Percentiles rank a stretch among this genome's conserved stretches.
These are phyloP conservation scores for Mesorhabditis belari DNA, from an alignment of 2,888 invertebrate genomes.

Conservation along the genomic window DNA sequence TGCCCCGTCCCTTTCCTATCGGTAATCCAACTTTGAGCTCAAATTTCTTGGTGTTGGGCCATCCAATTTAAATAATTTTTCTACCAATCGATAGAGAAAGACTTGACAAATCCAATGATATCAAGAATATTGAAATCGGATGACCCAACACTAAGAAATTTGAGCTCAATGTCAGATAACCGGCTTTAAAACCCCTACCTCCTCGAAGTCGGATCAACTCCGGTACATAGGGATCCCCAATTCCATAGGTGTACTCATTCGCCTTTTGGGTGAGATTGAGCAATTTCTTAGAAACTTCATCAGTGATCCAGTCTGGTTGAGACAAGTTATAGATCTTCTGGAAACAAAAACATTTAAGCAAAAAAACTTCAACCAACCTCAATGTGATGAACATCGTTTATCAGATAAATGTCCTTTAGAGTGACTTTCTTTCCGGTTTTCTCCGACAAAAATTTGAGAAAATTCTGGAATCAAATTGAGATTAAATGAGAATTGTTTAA, in stretches of 20 bases:
- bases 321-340: slow-evolving; percentile 40
- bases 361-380: slow-evolving; percentile 20
- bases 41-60: too few relatives aligned
- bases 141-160: too few relatives aligned
- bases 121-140: too few relatives aligned
- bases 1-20: too few relatives aligned
- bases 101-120: too few relatives aligned
- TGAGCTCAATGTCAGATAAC: too few relatives aligned
- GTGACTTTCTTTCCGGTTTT: slow-evolving; percentile 31
- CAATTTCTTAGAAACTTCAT: slow-evolving; percentile 20
- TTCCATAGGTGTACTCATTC: slow-evolving; percentile 37
- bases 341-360: not conserved
- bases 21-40: too few relatives aligned
- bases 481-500: slow-evolving; percentile 2
- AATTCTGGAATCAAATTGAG: slow-evolving; percentile 9
- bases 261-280: slow-evolving; percentile 33
- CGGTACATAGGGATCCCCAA: slow-evolving; percentile 35
- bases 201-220: slow-evolving; percentile 29
- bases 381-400: slow-evolving; percentile 42
- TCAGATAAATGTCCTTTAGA: slow-evolving; percentile 26
- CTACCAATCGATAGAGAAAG: too few relatives aligned
- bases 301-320: slow-evolving; percentile 33
- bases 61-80: too few relatives aligned
- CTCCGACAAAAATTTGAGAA: slow-evolving; percentile 25
- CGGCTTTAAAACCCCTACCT: too few relatives aligned